Percentiles rank a stretch among this genome's conserved stretches.
phyloP scores from a whole-genome alignment of 2,888 invertebrate genomes.

The Pecten maximus region DNA sequence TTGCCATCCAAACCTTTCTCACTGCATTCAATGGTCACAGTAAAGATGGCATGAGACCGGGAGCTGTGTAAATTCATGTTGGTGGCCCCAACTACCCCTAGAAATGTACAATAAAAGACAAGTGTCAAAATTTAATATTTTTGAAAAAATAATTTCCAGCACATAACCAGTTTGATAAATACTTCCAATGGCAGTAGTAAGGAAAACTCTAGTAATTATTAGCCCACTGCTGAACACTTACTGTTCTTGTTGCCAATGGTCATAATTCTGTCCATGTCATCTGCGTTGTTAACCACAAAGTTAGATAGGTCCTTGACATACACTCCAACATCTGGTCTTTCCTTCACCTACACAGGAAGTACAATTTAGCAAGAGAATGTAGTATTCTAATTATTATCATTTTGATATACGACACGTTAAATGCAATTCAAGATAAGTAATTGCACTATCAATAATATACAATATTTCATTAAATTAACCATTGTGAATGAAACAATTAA shows the following conservation, averaged over 20 bases:
- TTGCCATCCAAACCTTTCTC: slow-evolving; percentile 91
- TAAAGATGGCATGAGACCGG: slow-evolving; percentile 98
- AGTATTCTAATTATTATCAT: not conserved
- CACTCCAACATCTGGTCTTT: slow-evolving; percentile 97
- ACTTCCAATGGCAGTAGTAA: not conserved
- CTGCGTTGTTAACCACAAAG: slow-evolving; percentile 98
- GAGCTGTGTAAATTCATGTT: slow-evolving; percentile 99
- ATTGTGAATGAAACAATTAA: no score
- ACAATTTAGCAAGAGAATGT: not conserved
- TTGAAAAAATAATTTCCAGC: no score
- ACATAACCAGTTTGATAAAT: not conserved
- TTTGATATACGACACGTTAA: no score
- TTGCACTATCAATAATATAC: no score
- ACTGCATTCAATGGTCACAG: slow-evolving; percentile 98
- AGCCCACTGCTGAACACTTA: slow-evolving; percentile 80
- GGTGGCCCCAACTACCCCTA: slow-evolving; percentile 92
- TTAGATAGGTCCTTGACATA: slow-evolving; percentile 98
- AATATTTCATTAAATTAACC: no score
- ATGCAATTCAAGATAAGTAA: no score
- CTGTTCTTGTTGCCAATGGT: slow-evolving; percentile 97
- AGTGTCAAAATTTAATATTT: not conserved
- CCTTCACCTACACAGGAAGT: slow-evolving; percentile 87
- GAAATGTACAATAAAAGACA: slow-evolving; percentile 41
- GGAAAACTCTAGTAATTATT: not conserved
- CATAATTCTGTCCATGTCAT: slow-evolving; percentile 97